Base-by-base conservation (phyloP, 2,888 invertebrate species). In the Acanthacorydalis orientalis region DNA sequence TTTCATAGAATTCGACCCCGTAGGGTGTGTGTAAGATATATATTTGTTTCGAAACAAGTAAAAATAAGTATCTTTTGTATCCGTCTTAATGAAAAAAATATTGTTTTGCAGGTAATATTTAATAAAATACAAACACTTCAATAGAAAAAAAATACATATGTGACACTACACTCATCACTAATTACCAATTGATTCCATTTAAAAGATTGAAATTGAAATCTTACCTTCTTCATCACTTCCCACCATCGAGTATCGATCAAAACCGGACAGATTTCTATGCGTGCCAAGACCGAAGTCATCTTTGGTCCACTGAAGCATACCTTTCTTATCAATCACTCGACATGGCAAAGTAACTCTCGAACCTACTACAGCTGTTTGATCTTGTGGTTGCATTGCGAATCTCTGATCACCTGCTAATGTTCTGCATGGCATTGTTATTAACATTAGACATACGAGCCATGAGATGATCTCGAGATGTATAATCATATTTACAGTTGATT, bases 241-340 rank as follows among this genome's bases (percentile, higher is more conserved):
- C 54, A 93, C 84, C 95, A 97, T 96, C 53, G 84, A 79, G 68
- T 96, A 96, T 50, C 96, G 76, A 51, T 91, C 89, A 67, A 87
- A 96, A 37, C 90, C 91, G 50, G 87, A 86, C 50, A 96, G 73
- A 57, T 89, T 85, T 53, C 95, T 74, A 60, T 92, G 88, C 1
- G 86, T 80, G 1, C 96, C 96, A 33, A 97, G 74, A 0, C 93
- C 96, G 60, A 95, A 96, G 61, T 91, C 93, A 60, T 95, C 92
- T 61, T 91, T 89, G 49, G 95, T 95, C 97, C 97, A 97, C 65
- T 96, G 96, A 47, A 96, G 74, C 47, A 83, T 80, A 1, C 96
- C 96, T 41, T 77, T 78, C 64, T 91, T 89, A 60, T 85, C 80
- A 62, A 88, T 81, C 23, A 95, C 89, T 38, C 87, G 73, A 65